Evolutionary conservation across 1,140 invertebrate genomes (phyloP).

Genomic region (Diplogasteroides magnus): DNA sequence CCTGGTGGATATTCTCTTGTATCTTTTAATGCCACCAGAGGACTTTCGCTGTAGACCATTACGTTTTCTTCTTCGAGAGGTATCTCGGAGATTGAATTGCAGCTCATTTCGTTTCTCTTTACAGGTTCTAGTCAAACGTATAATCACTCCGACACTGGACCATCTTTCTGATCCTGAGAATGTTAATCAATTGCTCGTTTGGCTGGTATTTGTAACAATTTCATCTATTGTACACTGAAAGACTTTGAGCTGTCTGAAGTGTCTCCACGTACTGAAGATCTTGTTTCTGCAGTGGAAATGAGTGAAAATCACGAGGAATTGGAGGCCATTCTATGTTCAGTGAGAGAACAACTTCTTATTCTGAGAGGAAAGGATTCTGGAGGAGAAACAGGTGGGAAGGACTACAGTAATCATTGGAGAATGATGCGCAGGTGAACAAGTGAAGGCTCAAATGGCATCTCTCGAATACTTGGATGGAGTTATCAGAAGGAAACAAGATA

Average conservation of each 20-base stretch:
- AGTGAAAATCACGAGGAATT: conserved; percentile 48
- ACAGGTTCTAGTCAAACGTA: conserved; percentile 61
- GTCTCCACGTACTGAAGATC: conserved; percentile 47
- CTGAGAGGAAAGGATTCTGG: conserved; percentile 45
- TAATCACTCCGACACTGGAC: conserved; percentile 74
- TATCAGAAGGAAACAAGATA: conserved; percentile 38
- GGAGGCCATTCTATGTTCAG: conserved; percentile 44
- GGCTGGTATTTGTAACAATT: conserved; percentile 68
- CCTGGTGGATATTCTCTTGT: conserved; percentile 76
- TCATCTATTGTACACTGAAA: conserved; percentile 1
- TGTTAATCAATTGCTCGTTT: conserved; percentile 82
- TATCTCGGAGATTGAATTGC: conserved; percentile 58
- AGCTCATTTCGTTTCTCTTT: too few species aligned
- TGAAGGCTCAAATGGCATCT: conserved; percentile 83
- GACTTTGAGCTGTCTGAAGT: conserved; percentile 43
- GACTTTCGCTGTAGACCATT: conserved; percentile 76
- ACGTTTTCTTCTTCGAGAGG: conserved; percentile 65
- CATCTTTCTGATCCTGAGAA: conserved; percentile 85
- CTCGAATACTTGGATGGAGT: conserved; percentile 68
- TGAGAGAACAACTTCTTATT: conserved; percentile 48
- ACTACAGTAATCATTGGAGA: neutral
- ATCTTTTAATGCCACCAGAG: conserved; percentile 74
- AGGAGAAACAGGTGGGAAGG: conserved; percentile 29
- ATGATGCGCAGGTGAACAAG: conserved; percentile 63
- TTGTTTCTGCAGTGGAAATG: conserved; percentile 43